These are phyloP conservation scores for Callyntrura sp. DNA, from an alignment of 2,888 invertebrate species.

Conservation along the genomic window DNA sequence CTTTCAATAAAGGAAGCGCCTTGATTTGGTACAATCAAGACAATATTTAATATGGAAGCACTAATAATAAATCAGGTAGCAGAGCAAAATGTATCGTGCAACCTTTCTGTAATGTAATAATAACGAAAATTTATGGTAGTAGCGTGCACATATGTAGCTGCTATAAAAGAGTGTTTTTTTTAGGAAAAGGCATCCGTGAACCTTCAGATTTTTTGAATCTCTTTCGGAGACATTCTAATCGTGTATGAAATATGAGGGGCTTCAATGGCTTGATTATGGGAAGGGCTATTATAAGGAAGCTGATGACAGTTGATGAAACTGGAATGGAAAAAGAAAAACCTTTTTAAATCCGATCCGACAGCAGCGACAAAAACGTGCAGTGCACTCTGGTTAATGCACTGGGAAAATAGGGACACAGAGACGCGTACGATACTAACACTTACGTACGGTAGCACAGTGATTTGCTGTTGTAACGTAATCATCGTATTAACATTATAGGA, in stretches of 20 bases:
- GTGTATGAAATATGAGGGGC: slow-evolving; percentile 50
- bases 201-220: not conserved
- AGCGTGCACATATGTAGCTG: not conserved
- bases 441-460: not conserved
- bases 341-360: slow-evolving; percentile 48
- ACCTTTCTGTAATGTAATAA: too few species aligned
- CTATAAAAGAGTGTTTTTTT: not conserved
- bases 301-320: slow-evolving; percentile 56
- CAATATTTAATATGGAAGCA: not conserved
- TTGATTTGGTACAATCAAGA: not conserved
- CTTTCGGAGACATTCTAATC: slow-evolving; percentile 24
- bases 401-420: not conserved
- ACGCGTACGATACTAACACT: not conserved
- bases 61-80: not conserved
- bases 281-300: not conserved
- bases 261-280: slow-evolving; percentile 21
- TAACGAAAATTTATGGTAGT: not conserved
- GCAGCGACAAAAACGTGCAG: slow-evolving; percentile 17
- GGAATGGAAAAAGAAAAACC: slow-evolving; percentile 3
- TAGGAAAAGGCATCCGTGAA: not conserved
- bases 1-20: not conserved
- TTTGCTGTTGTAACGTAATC: slow-evolving; percentile 17
- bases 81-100: too few species aligned
- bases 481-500: slow-evolving; percentile 37
- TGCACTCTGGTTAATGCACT: slow-evolving; percentile 18